Conservation (phyloP, 2,888 invertebrate species). For the Eretmocerus hayati region DNA sequence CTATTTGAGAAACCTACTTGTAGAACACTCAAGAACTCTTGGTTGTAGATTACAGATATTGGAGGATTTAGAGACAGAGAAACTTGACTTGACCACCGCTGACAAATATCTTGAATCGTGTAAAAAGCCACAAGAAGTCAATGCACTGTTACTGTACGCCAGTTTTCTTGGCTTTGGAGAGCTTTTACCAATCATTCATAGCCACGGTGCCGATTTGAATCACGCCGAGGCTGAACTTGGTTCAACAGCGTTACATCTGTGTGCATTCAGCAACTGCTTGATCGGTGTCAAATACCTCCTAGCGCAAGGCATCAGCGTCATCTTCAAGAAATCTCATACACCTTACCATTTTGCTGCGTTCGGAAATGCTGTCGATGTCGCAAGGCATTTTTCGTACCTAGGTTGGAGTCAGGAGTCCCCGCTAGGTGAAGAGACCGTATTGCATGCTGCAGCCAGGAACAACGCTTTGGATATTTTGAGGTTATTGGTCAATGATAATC, state of each 20-base stretch:
- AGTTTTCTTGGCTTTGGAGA: slow-evolving; percentile 66
- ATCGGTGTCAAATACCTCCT: slow-evolving; percentile 65
- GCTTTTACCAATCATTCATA: slow-evolving; percentile 57
- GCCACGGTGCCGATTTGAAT: slow-evolving; percentile 63
- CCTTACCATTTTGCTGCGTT: slow-evolving; percentile 87
- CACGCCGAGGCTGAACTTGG: slow-evolving; percentile 66
- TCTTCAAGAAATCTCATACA: slow-evolving; percentile 66
- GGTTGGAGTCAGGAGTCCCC: slow-evolving; percentile 61
- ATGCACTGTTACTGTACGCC: slow-evolving; percentile 66
- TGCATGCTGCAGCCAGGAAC: slow-evolving; percentile 82
- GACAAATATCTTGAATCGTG: slow-evolving; percentile 52
- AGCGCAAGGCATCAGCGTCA: slow-evolving; percentile 62
- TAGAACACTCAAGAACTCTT: slow-evolving; percentile 65
- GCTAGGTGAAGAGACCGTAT: slow-evolving; percentile 65
- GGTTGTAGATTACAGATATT: slow-evolving; percentile 62
- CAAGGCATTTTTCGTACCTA: slow-evolving; percentile 66
- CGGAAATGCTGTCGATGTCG: slow-evolving; percentile 75
- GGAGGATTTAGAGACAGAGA: slow-evolving; percentile 67
- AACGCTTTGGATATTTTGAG: slow-evolving; percentile 74
- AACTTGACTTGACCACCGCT: slow-evolving; percentile 55
- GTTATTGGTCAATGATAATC: slow-evolving; percentile 67
- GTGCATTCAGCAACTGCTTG: slow-evolving; percentile 71
- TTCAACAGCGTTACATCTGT: slow-evolving; percentile 67
- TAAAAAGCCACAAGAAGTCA: slow-evolving; percentile 61
- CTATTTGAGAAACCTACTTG: slow-evolving; percentile 64